Base-by-base conservation (phyloP, 1,140 invertebrate genomes). In the Laupala kohalensis region DNA sequence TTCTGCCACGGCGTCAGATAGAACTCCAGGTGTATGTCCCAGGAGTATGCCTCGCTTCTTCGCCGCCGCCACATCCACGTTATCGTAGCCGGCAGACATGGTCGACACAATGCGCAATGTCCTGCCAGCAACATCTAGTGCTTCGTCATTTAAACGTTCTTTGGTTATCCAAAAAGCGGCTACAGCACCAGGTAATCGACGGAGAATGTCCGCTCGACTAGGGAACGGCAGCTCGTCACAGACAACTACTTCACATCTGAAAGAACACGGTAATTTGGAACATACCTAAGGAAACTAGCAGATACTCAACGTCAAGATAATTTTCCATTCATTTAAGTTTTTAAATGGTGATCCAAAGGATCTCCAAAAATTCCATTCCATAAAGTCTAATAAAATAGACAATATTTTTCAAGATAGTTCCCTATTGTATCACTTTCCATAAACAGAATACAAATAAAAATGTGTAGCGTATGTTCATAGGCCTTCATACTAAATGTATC, bases 1-100 rank as follows among this genome's bases (percentile, higher is more conserved):
- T 80, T 97, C 93, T 0, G 94, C 93, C 0, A 94, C 92, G 1
- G 93, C 86, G 75, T 88, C 87, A 27, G 90, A 90, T 3, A 95
- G 80, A 2, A 94, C 91, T 65, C 86, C 81, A 0, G 93, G 93
- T 0, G 94, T 95, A 76, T 95, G 89, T 0, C 93, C 92, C 19
- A 92, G 79, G 67, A 83, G 83, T 15, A 93, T 86, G 6, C 86
- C 84, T 5, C 89, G 83, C 27, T 78, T 80, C 79, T 88, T 88
- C 5, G 92, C 80, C 78, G 87, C 88, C 0, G 80, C 77, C 0
- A 90, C 70, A 74, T 92, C 87, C 25, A 92, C 85, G 75, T 91
- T 89, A 76, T 93, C 89, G 72, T 87, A 84, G 15, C 95, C 95
- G 19, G 94, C 94, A 0, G 91, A 90, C 83, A 90, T 86, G 1